phyloP scores from a whole-genome alignment of 2,888 invertebrate species.

The Caenorhabditis plicata region DNA sequence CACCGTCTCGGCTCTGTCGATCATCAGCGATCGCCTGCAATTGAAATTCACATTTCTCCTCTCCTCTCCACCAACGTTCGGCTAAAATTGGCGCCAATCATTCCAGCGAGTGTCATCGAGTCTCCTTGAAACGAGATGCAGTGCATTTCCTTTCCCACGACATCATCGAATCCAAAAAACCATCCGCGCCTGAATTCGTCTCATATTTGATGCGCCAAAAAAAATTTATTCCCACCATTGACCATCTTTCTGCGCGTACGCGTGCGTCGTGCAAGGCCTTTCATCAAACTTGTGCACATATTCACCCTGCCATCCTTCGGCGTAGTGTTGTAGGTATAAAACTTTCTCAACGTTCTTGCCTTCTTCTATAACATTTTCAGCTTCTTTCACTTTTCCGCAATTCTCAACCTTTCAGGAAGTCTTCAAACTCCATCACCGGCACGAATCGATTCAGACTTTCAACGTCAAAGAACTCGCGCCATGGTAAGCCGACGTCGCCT shows the following conservation, averaged over 20 bases:
- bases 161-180: conserved; percentile 77
- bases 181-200: conserved; percentile 67
- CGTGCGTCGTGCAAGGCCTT: conserved; percentile 68
- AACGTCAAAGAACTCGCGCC: conserved; percentile 85
- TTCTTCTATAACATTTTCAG: no score
- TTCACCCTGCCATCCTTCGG: conserved; percentile 78
- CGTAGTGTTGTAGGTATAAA: conserved; percentile 81
- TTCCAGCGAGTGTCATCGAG: conserved; percentile 45
- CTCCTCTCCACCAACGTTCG: conserved; percentile 24
- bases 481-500: conserved; percentile 68
- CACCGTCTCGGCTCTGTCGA: conserved; percentile 77
- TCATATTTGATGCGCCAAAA: neutral
- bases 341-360: no score
- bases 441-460: conserved; percentile 77
- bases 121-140: conserved; percentile 75
- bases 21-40: conserved; percentile 67
- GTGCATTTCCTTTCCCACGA: conserved; percentile 73
- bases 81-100: conserved; percentile 24
- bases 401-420: conserved; percentile 75
- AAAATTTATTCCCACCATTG: neutral
- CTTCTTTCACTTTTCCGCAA: no score
- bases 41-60: neutral
- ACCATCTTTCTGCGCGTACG: neutral
- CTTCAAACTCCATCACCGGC: conserved; percentile 83
- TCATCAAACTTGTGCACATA: conserved; percentile 83